Percentiles rank a stretch among this genome's conserved stretches.
These are phyloP conservation scores for Dione juno DNA, from an alignment of 2,888 invertebrate genomes.

Conservation along the genomic window DNA sequence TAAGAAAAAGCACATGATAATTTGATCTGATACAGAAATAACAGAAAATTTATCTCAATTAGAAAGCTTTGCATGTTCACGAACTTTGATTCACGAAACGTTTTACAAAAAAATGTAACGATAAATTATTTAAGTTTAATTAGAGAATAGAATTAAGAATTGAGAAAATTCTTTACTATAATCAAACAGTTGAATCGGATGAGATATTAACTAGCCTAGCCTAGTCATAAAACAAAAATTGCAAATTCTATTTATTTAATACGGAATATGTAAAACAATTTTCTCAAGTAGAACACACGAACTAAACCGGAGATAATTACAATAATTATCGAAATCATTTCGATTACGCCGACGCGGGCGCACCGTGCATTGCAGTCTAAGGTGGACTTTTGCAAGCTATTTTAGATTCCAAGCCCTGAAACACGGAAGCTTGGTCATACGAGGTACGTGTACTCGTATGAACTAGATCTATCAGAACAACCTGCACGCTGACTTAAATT, in stretches of 20 bases:
- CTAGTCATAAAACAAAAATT: neutral
- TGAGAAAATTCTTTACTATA: too few species aligned
- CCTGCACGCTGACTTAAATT: conserved; percentile 1
- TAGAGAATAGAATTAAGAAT: too few species aligned
- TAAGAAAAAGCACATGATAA: too few species aligned
- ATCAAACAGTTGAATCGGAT: too few species aligned
- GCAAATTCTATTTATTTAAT: neutral
- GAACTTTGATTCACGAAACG: too few species aligned
- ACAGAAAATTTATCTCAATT: too few species aligned
- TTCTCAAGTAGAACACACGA: neutral
- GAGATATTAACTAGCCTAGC: too few species aligned
- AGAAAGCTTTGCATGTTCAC: too few species aligned
- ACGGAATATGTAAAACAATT: neutral
- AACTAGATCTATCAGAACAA: conserved; percentile 32
- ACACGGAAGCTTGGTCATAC: conserved; percentile 31
- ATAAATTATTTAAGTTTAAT: too few species aligned
- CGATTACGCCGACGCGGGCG: neutral
- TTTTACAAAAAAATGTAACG: too few species aligned
- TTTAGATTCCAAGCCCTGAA: conserved; percentile 33
- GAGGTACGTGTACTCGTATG: conserved; percentile 14
- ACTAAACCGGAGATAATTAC: conserved; percentile 5
- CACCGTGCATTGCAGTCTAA: neutral
- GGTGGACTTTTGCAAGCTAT: conserved; percentile 16
- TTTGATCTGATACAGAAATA: too few species aligned
- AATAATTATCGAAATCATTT: conserved; percentile 19